Conservation (phyloP, 1,140 invertebrate species). For the Gerris buenoi region DNA sequence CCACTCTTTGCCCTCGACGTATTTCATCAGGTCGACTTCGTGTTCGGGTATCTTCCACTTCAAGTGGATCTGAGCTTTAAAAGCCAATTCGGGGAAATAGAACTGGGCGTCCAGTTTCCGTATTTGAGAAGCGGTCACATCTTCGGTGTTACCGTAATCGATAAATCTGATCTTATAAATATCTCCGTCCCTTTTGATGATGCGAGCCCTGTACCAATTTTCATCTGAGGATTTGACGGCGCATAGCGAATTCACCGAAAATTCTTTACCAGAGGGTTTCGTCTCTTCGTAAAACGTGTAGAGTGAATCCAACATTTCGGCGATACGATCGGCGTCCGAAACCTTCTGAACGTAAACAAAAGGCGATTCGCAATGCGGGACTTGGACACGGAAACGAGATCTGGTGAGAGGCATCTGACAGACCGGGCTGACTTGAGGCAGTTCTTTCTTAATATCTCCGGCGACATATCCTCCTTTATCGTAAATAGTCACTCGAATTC, state of each 20-base stretch:
- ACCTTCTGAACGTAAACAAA: constrained; percentile 43
- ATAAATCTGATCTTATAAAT: constrained; percentile 30
- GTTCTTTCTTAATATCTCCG: constrained; percentile 32
- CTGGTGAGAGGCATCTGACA: constrained; percentile 39
- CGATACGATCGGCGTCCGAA: constrained; percentile 30
- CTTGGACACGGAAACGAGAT: constrained; percentile 33
- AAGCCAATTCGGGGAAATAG: constrained; percentile 34
- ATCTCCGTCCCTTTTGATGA: constrained; percentile 4
- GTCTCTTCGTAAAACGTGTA: constrained; percentile 39
- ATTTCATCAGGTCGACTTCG: constrained; percentile 20
- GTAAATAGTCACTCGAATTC: constrained; percentile 41
- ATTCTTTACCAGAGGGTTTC: constrained; percentile 26
- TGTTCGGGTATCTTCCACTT: constrained; percentile 28
- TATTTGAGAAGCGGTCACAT: constrained; percentile 22
- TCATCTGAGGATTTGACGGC: constrained; percentile 40
- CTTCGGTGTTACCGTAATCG: constrained; percentile 38
- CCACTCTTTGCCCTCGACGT: constrained; percentile 23
- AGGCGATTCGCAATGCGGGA: constrained; percentile 34
- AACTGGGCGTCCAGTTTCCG: constrained; percentile 36
- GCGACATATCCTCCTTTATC: constrained; percentile 39
- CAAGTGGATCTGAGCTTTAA: constrained; percentile 32
- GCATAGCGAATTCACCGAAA: constrained; percentile 33
- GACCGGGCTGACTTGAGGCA: constrained; percentile 32
- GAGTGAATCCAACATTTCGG: constrained; percentile 35
- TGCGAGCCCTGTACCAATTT: constrained; percentile 36